A percentile compares a stretch with the other conserved stretches of the same genome.
These are phyloP conservation scores for Halcyon smyrnensis DNA, from an alignment of 2,797 vertebrate species.

Conservation along the genomic window DNA sequence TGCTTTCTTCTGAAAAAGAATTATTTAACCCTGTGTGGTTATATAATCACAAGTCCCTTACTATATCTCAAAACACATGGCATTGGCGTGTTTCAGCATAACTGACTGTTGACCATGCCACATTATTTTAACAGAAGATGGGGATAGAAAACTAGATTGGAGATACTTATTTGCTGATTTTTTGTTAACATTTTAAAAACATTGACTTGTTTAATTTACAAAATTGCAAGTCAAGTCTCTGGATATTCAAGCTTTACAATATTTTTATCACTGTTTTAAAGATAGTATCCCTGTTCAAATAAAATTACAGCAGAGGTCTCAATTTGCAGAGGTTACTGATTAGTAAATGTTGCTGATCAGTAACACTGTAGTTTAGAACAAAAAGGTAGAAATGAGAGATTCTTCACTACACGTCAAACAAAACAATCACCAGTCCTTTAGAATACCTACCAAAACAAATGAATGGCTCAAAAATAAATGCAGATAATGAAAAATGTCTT, in stretches of 20 bases:
- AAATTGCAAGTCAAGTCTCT: not conserved
- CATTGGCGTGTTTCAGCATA: not conserved
- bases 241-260: not conserved
- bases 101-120: not conserved
- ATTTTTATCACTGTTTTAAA: not conserved
- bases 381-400: not conserved
- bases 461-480: conserved; percentile 15
- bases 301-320: not conserved
- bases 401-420: not conserved
- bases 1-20: conserved; percentile 59
- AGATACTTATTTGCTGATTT: not conserved
- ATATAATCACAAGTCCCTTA: not conserved
- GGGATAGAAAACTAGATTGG: not conserved
- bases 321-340: not conserved
- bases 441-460: not conserved
- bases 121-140: not conserved
- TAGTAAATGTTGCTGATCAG: not conserved
- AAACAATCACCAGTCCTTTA: not conserved
- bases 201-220: not conserved
- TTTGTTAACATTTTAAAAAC: not conserved
- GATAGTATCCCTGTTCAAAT: not conserved
- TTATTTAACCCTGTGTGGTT: conserved; percentile 65
- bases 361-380: not conserved
- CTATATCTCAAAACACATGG: not conserved
- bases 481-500: conserved; percentile 41